These are phyloP conservation scores for Dendrocincla tyrannina DNA, from an alignment of 2,797 vertebrate species.

Conservation along the genomic window DNA sequence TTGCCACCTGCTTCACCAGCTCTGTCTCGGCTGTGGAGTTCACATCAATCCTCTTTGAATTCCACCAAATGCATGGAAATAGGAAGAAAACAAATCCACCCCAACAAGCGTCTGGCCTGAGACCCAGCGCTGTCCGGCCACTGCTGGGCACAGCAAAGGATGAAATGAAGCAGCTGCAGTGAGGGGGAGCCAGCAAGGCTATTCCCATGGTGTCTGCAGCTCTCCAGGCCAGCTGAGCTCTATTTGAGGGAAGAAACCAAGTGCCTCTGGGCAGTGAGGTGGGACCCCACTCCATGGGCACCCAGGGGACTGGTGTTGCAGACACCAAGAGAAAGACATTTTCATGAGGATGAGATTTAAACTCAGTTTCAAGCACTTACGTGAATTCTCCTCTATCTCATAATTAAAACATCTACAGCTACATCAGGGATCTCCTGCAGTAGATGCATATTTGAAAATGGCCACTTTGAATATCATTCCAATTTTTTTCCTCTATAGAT, in stretches of 20 bases:
- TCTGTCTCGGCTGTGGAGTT: rapidly evolving
- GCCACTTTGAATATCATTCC: not conserved
- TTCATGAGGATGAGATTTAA: not conserved
- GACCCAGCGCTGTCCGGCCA: not conserved
- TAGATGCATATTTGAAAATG: not conserved
- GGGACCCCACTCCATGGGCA: rapidly evolving
- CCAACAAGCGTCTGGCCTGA: not conserved
- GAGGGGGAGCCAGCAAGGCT: not conserved
- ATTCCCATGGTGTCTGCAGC: not conserved
- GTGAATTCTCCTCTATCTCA: not conserved
- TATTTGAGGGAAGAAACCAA: not conserved
- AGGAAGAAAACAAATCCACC: not conserved
- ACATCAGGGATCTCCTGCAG: not conserved
- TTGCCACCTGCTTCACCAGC: not conserved
- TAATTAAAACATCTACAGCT: not conserved
- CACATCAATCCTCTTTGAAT: not conserved
- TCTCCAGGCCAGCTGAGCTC: not conserved
- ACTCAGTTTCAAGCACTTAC: not conserved
- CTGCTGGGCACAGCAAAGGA: not conserved
- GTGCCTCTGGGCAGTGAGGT: not conserved
- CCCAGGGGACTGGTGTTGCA: not conserved
- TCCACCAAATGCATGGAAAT: not conserved
- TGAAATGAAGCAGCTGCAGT: not conserved
- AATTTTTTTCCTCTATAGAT: not conserved
- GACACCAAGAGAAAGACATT: not conserved